Evolutionary conservation across 2,113 vertebrate genomes (phyloP), one percentile per base, ranked within the genome.

Genomic region (Bombycilla garrulus): DNA sequence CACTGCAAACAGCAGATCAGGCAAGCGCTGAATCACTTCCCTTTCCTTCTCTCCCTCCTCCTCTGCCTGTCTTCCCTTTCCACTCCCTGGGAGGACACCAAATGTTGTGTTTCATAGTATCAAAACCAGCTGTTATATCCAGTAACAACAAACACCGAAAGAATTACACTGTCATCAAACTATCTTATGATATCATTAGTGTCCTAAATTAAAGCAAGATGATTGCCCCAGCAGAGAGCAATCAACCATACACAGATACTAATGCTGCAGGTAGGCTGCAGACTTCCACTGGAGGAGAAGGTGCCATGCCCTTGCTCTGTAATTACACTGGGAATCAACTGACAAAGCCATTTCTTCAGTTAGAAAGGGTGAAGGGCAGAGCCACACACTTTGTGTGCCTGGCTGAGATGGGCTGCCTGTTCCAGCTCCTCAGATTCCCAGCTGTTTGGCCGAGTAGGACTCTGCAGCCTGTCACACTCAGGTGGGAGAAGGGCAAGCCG

Each of bases 121-220:
- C 86, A 89, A 95, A 97, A 95, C 81, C 81, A 96, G 88, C 81
- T 84, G 92, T 94, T 97, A 90, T 17, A 96, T 95, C 94, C 87
- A 94, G 76, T 77, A 96, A 91, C 88, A 97, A 94, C 90, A 90
- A 96, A 88, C 91, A 97, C 94, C 42, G 92, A 93, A 97, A 97
- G 91, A 96, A 97, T 97, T 92, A 97, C 94, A 72, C 73, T 64
- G 66, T 86, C 88, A 76, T 95, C 95, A 95, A 90, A 95, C 90
- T 94, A 83, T 87, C 91, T 95, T 94, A 90, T 94, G 93, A 95
- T 92, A 96, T 95, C 95, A 92, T 98, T 97, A 96, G 92, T 96
- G 96, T 93, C 96, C 95, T 97, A 97, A 98, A 97, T 97, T 96
- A 97, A 97, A 97, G 95, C 76, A 93, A 96, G 92, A 88, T 94